Conservation (phyloP, 2,888 invertebrate species). For the Bombylius discolor region DNA sequence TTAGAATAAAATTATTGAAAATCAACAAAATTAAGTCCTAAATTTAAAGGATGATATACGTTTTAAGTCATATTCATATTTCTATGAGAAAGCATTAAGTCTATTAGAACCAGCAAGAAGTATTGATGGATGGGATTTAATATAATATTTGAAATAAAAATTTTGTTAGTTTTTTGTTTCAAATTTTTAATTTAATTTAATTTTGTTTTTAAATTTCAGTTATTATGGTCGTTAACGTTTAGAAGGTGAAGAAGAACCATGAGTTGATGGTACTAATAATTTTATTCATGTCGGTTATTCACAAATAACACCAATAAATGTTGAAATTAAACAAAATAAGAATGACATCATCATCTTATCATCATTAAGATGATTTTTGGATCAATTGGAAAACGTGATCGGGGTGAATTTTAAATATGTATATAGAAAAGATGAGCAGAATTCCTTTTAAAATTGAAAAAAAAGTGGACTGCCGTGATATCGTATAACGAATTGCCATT, state of each 20-base stretch:
- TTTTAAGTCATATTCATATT: slow-evolving; percentile 92
- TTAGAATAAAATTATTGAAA: slow-evolving; percentile 59
- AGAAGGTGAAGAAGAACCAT: slow-evolving; percentile 54
- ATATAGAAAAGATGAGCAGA: too few relatives aligned
- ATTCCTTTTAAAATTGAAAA: too few relatives aligned
- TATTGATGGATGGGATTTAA: slow-evolving; percentile 68
- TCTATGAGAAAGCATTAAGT: slow-evolving; percentile 36
- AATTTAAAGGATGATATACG: slow-evolving; percentile 91
- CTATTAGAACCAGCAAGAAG: slow-evolving; percentile 37
- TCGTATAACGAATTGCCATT: too few relatives aligned
- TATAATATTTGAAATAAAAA: slow-evolving; percentile 41
- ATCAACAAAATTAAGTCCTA: slow-evolving; percentile 47
- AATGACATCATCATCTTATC: too few relatives aligned
- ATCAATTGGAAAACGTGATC: too few relatives aligned
- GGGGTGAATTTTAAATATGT: too few relatives aligned
- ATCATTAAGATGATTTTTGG: too few relatives aligned
- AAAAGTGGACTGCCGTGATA: too few relatives aligned
- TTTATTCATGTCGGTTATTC: slow-evolving; percentile 78
- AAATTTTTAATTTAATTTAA: too few relatives aligned
- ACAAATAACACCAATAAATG: too few relatives aligned
- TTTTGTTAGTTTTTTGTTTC: neutral
- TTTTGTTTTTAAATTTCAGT: slow-evolving; percentile 38
- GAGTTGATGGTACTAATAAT: slow-evolving; percentile 51
- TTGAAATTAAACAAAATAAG: too few relatives aligned
- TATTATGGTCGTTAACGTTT: slow-evolving; percentile 91